Percentiles rank a stretch among this genome's conserved stretches.
phyloP scores from a whole-genome alignment of 2,797 vertebrate species.

The Microctenopoma steveboyesi region DNA sequence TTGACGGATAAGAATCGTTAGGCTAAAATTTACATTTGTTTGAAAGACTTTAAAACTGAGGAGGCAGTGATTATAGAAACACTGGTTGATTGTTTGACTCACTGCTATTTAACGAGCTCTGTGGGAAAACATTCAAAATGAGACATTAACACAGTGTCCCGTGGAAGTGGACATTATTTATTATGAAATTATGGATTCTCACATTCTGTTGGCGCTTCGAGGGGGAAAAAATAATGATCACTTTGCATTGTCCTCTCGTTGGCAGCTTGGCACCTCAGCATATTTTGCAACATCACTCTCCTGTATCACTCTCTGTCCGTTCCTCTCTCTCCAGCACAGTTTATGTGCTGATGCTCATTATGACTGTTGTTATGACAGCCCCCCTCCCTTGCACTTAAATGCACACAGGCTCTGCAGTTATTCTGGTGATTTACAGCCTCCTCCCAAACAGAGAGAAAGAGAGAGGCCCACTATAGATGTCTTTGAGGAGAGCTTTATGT shows the following conservation, averaged over 20 bases:
- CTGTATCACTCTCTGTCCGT: conserved; percentile 21
- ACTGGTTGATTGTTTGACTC: neutral
- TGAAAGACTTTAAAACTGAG: neutral
- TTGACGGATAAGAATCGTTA: too few relatives aligned
- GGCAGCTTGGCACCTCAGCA: conserved; percentile 30
- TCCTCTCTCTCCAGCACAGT: conserved; percentile 27
- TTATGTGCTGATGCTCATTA: conserved; percentile 75
- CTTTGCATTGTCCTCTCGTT: conserved; percentile 40
- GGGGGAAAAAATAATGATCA: conserved; percentile 46
- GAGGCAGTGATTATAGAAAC: neutral
- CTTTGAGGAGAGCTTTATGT: conserved; percentile 54
- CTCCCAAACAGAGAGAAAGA: conserved; percentile 30
- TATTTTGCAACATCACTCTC: conserved; percentile 33
- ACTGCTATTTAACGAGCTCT: neutral
- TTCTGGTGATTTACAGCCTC: conserved; percentile 62
- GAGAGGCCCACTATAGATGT: conserved; percentile 44
- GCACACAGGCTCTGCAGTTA: conserved; percentile 52
- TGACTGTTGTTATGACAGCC: conserved; percentile 70
- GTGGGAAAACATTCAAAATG: conserved; percentile 2
- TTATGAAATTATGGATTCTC: conserved; percentile 43
- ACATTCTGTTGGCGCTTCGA: conserved; percentile 13
- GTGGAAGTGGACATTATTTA: conserved; percentile 31
- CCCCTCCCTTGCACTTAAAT: conserved; percentile 56
- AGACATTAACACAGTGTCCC: conserved; percentile 11
- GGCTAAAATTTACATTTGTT: neutral